A percentile compares a stretch with the other conserved stretches of the same genome.
phyloP scores from a whole-genome alignment of 2,797 vertebrate genomes.

The Sphaeramia orbicularis region DNA sequence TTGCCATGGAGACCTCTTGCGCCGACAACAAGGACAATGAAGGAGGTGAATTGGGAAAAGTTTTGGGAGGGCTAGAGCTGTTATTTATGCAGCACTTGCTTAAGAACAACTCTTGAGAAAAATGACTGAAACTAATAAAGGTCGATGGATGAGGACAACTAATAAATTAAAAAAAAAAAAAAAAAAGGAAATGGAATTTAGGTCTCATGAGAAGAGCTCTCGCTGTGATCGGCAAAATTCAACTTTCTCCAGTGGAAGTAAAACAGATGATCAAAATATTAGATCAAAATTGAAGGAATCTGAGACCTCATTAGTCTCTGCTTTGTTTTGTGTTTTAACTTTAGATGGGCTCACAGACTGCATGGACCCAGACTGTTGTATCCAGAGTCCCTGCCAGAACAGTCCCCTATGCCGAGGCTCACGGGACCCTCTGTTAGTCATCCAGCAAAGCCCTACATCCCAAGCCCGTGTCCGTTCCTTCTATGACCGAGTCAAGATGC shows the following conservation, averaged over 20 bases:
- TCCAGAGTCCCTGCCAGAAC: conserved; percentile 94
- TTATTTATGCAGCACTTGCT: conserved; percentile 7
- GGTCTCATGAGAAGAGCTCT: conserved; percentile 36
- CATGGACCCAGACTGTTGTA: conserved; percentile 98
- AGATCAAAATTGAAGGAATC: conserved; percentile 18
- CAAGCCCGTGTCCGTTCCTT: conserved; percentile 91
- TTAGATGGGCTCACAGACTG: conserved; percentile 98
- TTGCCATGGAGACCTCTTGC: conserved; percentile 99
- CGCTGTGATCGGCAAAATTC: conserved; percentile 25
- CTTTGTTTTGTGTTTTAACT: background rate
- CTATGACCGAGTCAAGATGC: conserved; percentile 95
- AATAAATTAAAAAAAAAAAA: conserved; percentile 31
- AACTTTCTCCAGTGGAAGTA: conserved; percentile 24
- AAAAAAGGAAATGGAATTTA: conserved; percentile 30
- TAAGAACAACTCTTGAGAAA: background rate
- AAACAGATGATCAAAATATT: conserved; percentile 39
- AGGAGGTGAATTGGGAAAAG: conserved; percentile 88
- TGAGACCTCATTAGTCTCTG: too few relatives aligned
- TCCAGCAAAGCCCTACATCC: conserved; percentile 90
- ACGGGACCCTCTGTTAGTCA: conserved; percentile 94
- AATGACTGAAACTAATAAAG: conserved; percentile 22
- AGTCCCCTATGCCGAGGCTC: conserved; percentile 96
- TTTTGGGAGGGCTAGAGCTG: background rate
- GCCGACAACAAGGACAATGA: conserved; percentile 99
- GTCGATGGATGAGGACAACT: conserved; percentile 5